Evolutionary conservation across 2,797 vertebrate genomes (phyloP).

Genomic region (Darevskia mixta): DNA sequence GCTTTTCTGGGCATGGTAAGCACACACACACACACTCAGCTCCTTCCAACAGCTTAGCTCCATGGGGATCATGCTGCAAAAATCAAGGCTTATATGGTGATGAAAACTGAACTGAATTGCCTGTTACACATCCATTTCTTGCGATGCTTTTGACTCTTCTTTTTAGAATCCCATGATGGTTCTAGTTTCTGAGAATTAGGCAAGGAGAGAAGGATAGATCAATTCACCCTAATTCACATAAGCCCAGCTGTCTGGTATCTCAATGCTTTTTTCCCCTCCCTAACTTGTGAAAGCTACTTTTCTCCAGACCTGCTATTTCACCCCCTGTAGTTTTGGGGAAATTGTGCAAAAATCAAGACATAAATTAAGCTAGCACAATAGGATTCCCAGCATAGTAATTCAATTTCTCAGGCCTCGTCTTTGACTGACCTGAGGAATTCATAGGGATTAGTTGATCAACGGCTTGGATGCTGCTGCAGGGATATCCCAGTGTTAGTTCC

Average conservation of each 20-base stretch:
- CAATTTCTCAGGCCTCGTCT: conserved; percentile 65
- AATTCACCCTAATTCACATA: conserved; percentile 36
- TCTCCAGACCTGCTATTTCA: conserved; percentile 28
- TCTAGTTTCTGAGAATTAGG: conserved; percentile 23
- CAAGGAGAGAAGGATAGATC: conserved; percentile 9
- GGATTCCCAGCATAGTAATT: conserved; percentile 61
- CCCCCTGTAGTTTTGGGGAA: conserved; percentile 14
- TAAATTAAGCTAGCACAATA: conserved; percentile 63
- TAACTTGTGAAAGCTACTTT: not conserved
- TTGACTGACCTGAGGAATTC: conserved; percentile 58
- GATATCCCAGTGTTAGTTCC: conserved; percentile 58
- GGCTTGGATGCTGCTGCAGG: conserved; percentile 58
- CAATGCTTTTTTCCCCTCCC: not conserved
- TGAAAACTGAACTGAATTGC: not conserved
- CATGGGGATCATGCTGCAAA: not conserved
- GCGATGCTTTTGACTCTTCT: conserved; percentile 11
- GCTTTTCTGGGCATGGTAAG: not conserved
- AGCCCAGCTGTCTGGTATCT: not conserved
- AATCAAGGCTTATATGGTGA: not conserved
- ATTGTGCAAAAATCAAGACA: conserved; percentile 41
- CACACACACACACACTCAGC: not conserved
- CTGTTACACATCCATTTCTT: conserved; percentile 27
- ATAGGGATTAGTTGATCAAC: conserved; percentile 63
- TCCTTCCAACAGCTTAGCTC: not conserved
- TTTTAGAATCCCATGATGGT: conserved; percentile 21